Evolutionary conservation across 2,888 invertebrate species (phyloP).

Genomic region (Allygus modestus): DNA sequence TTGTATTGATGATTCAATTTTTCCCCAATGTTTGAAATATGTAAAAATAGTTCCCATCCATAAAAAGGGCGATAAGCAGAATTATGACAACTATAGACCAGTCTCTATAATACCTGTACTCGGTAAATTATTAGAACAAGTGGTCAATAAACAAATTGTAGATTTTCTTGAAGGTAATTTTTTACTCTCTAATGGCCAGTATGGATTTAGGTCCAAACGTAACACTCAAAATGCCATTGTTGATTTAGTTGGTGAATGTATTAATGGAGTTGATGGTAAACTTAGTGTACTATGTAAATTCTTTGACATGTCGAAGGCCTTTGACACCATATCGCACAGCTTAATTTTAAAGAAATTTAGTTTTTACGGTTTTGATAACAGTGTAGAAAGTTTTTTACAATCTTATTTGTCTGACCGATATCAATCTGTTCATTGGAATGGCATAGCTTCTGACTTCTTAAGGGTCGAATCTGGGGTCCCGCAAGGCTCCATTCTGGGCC

Average conservation of each 20-base stretch:
- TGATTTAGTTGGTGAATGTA: background rate
- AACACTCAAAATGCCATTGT: background rate
- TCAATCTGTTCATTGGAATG: background rate
- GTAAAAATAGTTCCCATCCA: constrained; percentile 13
- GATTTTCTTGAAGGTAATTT: constrained; percentile 14
- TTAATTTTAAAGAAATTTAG: background rate
- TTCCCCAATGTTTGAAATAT: constrained; percentile 7
- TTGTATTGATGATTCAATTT: background rate
- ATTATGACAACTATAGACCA: constrained; percentile 29
- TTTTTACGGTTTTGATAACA: background rate
- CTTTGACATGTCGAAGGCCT: background rate
- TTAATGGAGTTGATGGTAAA: background rate
- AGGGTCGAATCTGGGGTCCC: background rate
- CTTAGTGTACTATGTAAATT: background rate
- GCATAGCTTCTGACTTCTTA: background rate
- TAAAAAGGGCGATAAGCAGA: background rate
- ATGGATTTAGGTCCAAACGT: constrained; percentile 18
- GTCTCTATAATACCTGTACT: constrained; percentile 18
- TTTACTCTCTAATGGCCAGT: constrained; percentile 16
- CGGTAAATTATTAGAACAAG: background rate
- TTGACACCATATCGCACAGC: background rate
- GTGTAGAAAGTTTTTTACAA: background rate
- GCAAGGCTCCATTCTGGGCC: background rate
- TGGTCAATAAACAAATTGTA: constrained; percentile 24
- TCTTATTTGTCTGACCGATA: background rate